Base-by-base conservation (phyloP, 2,888 invertebrate genomes). In the Flabesymbios commensalis region DNA sequence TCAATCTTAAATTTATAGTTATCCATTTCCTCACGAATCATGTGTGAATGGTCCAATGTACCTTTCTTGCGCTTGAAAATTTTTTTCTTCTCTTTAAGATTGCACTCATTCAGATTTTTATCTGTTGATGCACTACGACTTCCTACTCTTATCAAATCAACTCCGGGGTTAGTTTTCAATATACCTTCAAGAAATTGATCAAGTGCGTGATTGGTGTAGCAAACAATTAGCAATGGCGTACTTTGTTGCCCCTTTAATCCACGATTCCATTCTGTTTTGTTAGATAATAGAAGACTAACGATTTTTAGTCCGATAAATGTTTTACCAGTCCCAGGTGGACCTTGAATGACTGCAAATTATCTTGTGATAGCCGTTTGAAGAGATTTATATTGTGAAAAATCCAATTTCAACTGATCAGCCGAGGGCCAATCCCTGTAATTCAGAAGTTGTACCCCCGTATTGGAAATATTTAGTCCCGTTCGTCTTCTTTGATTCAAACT, bases 151-250 rank as follows among this genome's bases (percentile, higher is more conserved):
- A 77, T 64, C 28, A 78, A 63, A 1, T 70, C 70, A 7, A 67
- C 45, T 19, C 22, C 24, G 24, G 10, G 45, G 10, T 10, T 45
- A 31, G 22, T 29, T 10, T 49, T 26, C 7, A 72, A 43, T 5
- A 74, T 66, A 1, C 75, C 90, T 77, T 90, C 88, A 36, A 93
- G 80, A 78, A 93, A 93, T 78, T 93, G 92, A 83, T 93, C 93
- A 45, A 94, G 82, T 3, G 93, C 92, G 78, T 92, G 91, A 83
- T 94, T 93, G 5, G 92, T 93, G 78, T 88, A 91, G 74, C 92
- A 91, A 24, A 93, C 88, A 0, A 93, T 84, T 10, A 93, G 83
- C 78, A 93, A 89, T 0, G 61, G 57, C 32, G 22, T 33, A 36
- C 17, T 17, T 39, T 10, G 17, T n/a, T n/a, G n/a, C n/a, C n/a